Percentiles rank a stretch among this genome's conserved stretches.
Evolutionary conservation across 1,140 invertebrate species (phyloP).

Genomic region (Portunus trituberculatus): DNA sequence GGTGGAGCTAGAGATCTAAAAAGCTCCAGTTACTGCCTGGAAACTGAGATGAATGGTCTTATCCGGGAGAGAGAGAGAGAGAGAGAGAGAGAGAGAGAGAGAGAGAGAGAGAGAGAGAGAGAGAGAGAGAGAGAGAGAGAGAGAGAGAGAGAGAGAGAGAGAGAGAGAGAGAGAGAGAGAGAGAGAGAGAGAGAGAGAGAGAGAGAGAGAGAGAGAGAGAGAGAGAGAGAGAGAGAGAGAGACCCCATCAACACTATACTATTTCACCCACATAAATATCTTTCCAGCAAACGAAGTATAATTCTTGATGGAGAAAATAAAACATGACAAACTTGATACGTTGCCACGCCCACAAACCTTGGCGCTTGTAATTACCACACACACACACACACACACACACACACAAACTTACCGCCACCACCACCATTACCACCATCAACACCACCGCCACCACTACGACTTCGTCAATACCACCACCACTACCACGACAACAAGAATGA

Average conservation of each 20-base stretch:
- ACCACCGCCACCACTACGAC: too few species aligned
- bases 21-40: neutral
- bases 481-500: too few species aligned
- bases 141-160: slow-evolving; percentile 11
- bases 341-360: too few species aligned
- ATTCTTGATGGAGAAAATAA: too few species aligned
- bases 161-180: slow-evolving; percentile 11
- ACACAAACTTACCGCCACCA: too few species aligned
- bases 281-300: too few species aligned
- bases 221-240: slow-evolving; percentile 15
- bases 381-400: too few species aligned
- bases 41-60: slow-evolving; percentile 3
- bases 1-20: neutral
- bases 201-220: slow-evolving; percentile 11
- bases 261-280: too few species aligned
- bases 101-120: slow-evolving; percentile 3
- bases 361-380: too few species aligned
- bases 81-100: neutral
- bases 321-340: too few species aligned
- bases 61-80: neutral
- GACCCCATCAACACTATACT: neutral
- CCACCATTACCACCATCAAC: too few species aligned
- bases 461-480: too few species aligned
- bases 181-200: slow-evolving; percentile 11
- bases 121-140: slow-evolving; percentile 14